phyloP scores from a whole-genome alignment of 2,888 invertebrate species.

The Trissolcus brochymenae region DNA sequence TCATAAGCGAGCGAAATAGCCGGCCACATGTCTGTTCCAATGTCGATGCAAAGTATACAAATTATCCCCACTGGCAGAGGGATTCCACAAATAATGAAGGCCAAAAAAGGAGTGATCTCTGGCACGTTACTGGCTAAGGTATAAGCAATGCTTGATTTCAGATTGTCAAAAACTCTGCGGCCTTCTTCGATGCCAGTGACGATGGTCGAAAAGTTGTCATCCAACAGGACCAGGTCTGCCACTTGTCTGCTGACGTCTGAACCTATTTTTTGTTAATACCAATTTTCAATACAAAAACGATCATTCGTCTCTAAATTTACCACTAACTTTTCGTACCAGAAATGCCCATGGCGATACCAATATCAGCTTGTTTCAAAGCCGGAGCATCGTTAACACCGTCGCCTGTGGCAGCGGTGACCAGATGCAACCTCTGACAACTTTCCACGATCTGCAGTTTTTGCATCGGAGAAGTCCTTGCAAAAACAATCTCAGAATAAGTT shows the following conservation, averaged over 20 bases:
- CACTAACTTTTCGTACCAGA: not conserved
- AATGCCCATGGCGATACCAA: slow-evolving; percentile 89
- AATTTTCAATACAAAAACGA: not conserved
- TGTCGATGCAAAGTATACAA: slow-evolving; percentile 84
- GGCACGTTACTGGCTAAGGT: slow-evolving; percentile 80
- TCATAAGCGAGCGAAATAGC: slow-evolving; percentile 89
- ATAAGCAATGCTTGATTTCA: slow-evolving; percentile 80
- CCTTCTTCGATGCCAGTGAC: slow-evolving; percentile 80
- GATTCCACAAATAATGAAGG: slow-evolving; percentile 78
- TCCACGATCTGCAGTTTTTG: slow-evolving; percentile 85
- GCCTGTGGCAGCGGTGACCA: slow-evolving; percentile 89
- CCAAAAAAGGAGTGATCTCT: slow-evolving; percentile 79
- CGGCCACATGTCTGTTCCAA: slow-evolving; percentile 88
- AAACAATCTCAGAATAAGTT: slow-evolving; percentile 84
- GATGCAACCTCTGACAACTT: slow-evolving; percentile 86
- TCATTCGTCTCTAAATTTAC: not conserved
- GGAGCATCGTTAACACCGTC: slow-evolving; percentile 94
- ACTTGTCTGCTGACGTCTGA: slow-evolving; percentile 78
- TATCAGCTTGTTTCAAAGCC: slow-evolving; percentile 88
- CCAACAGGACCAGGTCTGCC: slow-evolving; percentile 81
- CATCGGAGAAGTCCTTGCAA: slow-evolving; percentile 84
- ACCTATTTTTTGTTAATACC: slow-evolving; percentile 52
- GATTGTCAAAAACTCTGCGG: slow-evolving; percentile 79
- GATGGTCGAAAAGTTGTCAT: slow-evolving; percentile 81
- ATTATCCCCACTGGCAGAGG: slow-evolving; percentile 80